Percentiles rank a stretch among this genome's conserved stretches.
These are phyloP conservation scores for Phymastichus coffea DNA, from an alignment of 1,140 invertebrate species.

Conservation along the genomic window DNA sequence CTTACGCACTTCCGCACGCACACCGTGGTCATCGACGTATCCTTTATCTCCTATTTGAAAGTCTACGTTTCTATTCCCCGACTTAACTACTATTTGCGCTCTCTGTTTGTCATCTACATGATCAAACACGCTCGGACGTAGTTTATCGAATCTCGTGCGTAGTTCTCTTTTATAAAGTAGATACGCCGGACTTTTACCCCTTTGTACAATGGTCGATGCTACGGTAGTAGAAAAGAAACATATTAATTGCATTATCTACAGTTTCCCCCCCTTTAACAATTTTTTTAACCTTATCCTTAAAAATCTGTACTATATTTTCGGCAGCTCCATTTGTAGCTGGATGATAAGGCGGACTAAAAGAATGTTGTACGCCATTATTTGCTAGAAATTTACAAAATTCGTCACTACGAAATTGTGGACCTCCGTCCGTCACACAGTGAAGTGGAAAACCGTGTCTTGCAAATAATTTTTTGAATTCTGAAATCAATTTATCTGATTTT, in stretches of 20 bases:
- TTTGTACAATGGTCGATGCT: conserved; percentile 16
- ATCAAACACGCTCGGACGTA: background rate
- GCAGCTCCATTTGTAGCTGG: no score
- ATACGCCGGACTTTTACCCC: conserved; percentile 4
- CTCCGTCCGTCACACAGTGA: conserved; percentile 31
- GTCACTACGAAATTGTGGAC: no score
- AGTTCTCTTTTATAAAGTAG: conserved; percentile 18
- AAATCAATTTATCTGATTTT: conserved; percentile 21
- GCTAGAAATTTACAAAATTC: no score
- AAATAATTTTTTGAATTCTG: conserved; percentile 12
- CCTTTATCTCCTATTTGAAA: no score
- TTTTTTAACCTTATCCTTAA: conserved; percentile 40
- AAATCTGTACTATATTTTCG: conserved; percentile 40
- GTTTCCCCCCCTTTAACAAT: conserved; percentile 28
- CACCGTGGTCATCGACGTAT: no score
- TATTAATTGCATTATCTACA: conserved; percentile 11
- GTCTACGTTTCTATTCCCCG: background rate
- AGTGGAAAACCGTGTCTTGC: conserved; percentile 28
- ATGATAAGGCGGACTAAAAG: no score
- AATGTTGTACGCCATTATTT: no score
- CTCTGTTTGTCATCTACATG: conserved; percentile 12
- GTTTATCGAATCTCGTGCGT: conserved; percentile 17
- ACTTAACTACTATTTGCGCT: no score
- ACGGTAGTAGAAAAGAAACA: conserved; percentile 20
- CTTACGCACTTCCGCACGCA: no score